Evolutionary conservation across 64 coral and sea anemone genomes (phyloP).

Genomic region (Porites lutea): DNA sequence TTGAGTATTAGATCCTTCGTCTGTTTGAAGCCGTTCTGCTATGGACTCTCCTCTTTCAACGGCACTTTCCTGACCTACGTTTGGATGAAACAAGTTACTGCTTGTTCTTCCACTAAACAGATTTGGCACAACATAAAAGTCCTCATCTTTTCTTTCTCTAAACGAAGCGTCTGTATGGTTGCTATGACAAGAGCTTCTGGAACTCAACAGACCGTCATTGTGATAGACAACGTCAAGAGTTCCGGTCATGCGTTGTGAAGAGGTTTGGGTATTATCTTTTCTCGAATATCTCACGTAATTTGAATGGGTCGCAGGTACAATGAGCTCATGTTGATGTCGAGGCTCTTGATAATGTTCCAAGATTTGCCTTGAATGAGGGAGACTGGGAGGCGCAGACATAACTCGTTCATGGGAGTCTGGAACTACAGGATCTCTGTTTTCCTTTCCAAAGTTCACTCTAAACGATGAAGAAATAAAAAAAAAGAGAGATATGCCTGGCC

Average conservation of each 20-base stretch:
- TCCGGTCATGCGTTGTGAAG: not conserved
- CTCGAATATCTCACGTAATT: not conserved
- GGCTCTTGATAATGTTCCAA: not conserved
- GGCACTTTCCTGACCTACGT: not conserved
- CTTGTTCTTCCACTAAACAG: not conserved
- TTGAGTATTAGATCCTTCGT: not conserved
- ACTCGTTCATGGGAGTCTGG: not conserved
- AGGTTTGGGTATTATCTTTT: not conserved
- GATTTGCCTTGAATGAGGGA: not conserved
- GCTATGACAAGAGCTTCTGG: constrained; percentile 4
- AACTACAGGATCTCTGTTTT: not conserved
- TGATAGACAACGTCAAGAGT: not conserved
- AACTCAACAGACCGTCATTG: not conserved
- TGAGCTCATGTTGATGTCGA: not conserved
- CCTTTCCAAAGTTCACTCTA: constrained; percentile 5
- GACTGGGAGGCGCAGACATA: not conserved
- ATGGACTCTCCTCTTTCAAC: not conserved
- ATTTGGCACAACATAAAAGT: not conserved
- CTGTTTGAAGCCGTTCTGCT: not conserved
- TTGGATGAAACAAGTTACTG: not conserved
- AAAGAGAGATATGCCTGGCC: not conserved
- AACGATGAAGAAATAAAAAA: not conserved
- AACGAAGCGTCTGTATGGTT: not conserved
- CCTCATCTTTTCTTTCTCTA: not conserved
- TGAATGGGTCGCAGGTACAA: not conserved